phyloP scores from a whole-genome alignment of 2,888 invertebrate genomes.

The Drosophila anceps region DNA sequence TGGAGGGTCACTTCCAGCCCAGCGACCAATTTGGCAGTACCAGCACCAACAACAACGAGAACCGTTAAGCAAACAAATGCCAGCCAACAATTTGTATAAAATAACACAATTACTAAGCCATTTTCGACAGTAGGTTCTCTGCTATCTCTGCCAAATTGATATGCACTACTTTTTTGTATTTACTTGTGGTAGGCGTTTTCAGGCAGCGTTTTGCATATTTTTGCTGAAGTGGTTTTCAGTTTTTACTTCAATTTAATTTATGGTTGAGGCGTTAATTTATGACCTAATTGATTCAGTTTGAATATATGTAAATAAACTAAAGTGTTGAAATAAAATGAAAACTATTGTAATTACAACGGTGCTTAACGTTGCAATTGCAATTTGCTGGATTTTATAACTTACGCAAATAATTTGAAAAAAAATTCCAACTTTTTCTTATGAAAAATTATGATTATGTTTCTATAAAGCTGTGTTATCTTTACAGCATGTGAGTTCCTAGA shows the following conservation, averaged over 20 bases:
- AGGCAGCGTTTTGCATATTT: conserved; percentile 73
- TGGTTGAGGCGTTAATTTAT: conserved; percentile 77
- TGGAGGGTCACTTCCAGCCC: conserved; percentile 62
- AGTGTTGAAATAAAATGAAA: conserved; percentile 58
- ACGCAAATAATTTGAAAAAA: background rate
- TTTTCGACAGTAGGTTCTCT: conserved; percentile 41
- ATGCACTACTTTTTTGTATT: conserved; percentile 18
- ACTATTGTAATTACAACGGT: conserved; percentile 24
- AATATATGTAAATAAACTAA: conserved; percentile 45
- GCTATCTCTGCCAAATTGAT: conserved; percentile 18
- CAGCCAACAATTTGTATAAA: conserved; percentile 50
- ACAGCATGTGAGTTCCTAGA: background rate
- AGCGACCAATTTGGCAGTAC: conserved; percentile 29
- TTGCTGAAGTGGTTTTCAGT: conserved; percentile 63
- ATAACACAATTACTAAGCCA: conserved; percentile 69
- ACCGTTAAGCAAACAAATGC: conserved; percentile 59
- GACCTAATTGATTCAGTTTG: conserved; percentile 77
- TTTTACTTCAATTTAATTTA: conserved; percentile 73
- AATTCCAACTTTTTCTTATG: background rate
- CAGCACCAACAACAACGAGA: conserved; percentile 20
- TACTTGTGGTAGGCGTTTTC: conserved; percentile 54
- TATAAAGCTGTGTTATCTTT: background rate
- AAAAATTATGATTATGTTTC: too few species aligned
- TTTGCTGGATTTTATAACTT: background rate
- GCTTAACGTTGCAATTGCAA: background rate